Evolutionary conservation across 1,140 invertebrate species (phyloP).

Genomic region (Drosophila ogumai): DNA sequence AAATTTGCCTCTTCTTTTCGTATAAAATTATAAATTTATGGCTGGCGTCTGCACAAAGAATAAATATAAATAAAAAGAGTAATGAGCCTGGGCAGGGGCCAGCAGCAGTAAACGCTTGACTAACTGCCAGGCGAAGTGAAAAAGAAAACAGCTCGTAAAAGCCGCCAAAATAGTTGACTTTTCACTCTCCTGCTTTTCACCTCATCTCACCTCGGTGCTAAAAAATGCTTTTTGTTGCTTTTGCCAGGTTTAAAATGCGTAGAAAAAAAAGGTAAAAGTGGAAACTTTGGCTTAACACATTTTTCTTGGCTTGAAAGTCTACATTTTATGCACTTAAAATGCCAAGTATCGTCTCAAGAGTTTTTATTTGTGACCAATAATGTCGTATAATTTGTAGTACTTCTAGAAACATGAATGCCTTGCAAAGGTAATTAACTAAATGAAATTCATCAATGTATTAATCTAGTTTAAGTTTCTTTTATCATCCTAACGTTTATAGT

Average conservation of each 20-base stretch:
- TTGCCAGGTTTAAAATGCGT: background rate
- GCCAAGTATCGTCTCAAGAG: slow-evolving; percentile 8
- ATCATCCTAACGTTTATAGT: background rate
- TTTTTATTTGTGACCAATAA: background rate
- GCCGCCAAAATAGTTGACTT: slow-evolving; percentile 35
- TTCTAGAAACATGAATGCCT: background rate
- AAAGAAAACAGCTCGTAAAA: slow-evolving; percentile 21
- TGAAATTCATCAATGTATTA: background rate
- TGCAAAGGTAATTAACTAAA: background rate
- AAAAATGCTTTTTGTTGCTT: slow-evolving; percentile 20
- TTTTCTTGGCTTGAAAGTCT: background rate
- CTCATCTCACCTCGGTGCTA: background rate
- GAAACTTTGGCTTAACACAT: background rate
- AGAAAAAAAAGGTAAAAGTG: slow-evolving; percentile 7
- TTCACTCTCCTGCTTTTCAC: slow-evolving; percentile 2
- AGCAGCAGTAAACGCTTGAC: slow-evolving; percentile 55
- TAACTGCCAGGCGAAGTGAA: slow-evolving; percentile 16
- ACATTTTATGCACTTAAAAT: background rate
- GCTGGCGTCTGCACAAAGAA: slow-evolving; percentile 56
- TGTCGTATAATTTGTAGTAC: background rate
- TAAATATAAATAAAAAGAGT: slow-evolving; percentile 47
- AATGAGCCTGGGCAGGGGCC: slow-evolving; percentile 41
- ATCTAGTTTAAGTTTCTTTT: too few relatives aligned
- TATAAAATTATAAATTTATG: slow-evolving; percentile 80
- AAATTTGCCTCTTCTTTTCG: slow-evolving; percentile 56